A percentile compares a stretch with the other conserved stretches of the same genome.
phyloP scores from a whole-genome alignment of 2,797 vertebrate genomes.

The Toxotes lorentzi region DNA sequence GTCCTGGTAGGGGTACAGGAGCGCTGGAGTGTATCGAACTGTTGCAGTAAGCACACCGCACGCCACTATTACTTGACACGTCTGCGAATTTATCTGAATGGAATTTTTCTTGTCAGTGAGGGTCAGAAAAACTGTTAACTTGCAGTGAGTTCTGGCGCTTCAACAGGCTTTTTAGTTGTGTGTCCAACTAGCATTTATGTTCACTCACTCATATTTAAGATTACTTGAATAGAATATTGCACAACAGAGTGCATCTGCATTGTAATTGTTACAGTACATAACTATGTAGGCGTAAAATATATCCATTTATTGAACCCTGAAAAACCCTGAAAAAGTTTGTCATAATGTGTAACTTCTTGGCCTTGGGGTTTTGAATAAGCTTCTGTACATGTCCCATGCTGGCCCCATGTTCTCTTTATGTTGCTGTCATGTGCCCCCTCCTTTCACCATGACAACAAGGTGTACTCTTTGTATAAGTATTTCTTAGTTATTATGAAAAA shows the following conservation, averaged over 20 bases:
- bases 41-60: constrained; percentile 38
- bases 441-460: constrained; percentile 53
- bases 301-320: not conserved
- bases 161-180: not conserved
- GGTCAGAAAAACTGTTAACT: constrained; percentile 11
- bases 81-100: constrained; percentile 45
- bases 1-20: constrained; percentile 50
- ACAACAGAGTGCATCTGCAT: not conserved
- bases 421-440: constrained; percentile 25
- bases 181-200: constrained; percentile 9
- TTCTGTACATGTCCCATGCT: constrained; percentile 11
- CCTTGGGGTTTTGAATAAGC: constrained; percentile 3
- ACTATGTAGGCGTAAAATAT: not conserved
- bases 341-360: constrained; percentile 12
- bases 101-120: constrained; percentile 33
- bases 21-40: constrained; percentile 47
- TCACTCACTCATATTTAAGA: not conserved
- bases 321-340: constrained; percentile 25
- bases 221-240: constrained; percentile 6
- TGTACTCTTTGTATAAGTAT: constrained; percentile 48
- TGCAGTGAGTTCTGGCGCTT: not conserved
- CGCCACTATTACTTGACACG: constrained; percentile 47
- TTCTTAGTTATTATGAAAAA: constrained; percentile 57
- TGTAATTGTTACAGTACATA: not conserved
- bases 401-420: constrained; percentile 18